Conservation (phyloP, 1,140 invertebrate genomes). For the Hetaerina americana region DNA sequence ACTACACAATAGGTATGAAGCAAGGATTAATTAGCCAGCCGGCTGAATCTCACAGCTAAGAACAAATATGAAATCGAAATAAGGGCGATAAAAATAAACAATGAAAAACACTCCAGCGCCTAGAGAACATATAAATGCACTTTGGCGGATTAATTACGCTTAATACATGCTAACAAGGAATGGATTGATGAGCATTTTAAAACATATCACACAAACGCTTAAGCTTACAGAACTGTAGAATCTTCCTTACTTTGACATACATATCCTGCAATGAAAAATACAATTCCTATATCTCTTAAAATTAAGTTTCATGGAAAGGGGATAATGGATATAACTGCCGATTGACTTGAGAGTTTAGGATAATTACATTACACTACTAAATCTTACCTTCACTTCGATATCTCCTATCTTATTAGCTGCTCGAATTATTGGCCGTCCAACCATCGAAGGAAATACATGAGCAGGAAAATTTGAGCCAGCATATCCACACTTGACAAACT, state of each 20-base stretch:
- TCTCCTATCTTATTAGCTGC: slow-evolving; percentile 96
- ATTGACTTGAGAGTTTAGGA: too few species aligned
- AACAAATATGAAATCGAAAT: background rate
- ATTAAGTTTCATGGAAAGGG: too few species aligned
- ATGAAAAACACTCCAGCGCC: slow-evolving; percentile 2
- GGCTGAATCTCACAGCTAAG: too few species aligned
- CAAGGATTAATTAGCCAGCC: too few species aligned
- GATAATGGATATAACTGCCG: too few species aligned
- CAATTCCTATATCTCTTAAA: background rate
- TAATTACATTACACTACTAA: too few species aligned
- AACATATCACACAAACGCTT: slow-evolving; percentile 6
- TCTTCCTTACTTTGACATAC: slow-evolving; percentile 19
- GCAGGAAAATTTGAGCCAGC: slow-evolving; percentile 98
- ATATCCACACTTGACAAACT: slow-evolving; percentile 99
- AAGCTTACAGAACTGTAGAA: slow-evolving; percentile 13
- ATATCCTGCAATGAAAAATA: slow-evolving; percentile 18
- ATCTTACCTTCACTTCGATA: slow-evolving; percentile 93
- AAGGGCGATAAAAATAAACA: slow-evolving; percentile 5
- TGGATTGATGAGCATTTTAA: background rate
- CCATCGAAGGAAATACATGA: slow-evolving; percentile 97
- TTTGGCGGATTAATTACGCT: too few species aligned
- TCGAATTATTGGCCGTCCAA: slow-evolving; percentile 94
- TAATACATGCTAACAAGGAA: background rate
- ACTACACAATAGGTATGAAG: background rate
- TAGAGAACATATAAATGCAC: background rate